Evolutionary conservation across 2,888 invertebrate species (phyloP), one percentile per base, ranked within the genome.

Genomic region (Acanthosepion esculentum): DNA sequence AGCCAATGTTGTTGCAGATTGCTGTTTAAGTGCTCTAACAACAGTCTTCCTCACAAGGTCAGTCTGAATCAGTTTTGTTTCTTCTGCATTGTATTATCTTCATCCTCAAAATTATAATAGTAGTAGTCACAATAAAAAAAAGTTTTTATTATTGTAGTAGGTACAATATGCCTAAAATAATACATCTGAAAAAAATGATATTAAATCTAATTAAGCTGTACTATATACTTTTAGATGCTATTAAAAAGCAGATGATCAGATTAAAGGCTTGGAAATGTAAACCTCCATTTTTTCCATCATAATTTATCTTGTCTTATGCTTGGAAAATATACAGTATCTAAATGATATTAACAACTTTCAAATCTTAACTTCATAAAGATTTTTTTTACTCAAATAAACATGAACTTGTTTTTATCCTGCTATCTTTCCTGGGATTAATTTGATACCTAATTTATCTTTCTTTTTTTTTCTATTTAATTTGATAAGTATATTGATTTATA

Each of bases 11-110:
- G 99, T 99, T 91, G 99, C 99, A 2, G 99, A 99, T 97, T 99
- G 99, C 5, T 99, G 99, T 97, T 99, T 99, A 97, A 98, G 99
- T 97, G 99, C 99, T 10, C 98, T 99, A 94, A 99, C 99, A 10
- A 98, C 99, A 15, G 99, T 99, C 96, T 99, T 99, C 98, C 99
- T 99, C 97, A 99, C 99, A 94, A 98, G 99, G 99, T 99, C 33
- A 78, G 78, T 78, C 15, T n/a, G 10, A 3, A 78, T 78, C 0
- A 6, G 23, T 4, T 59, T 20, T 59, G 6, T 78, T n/a, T 15
- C 15, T n/a, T 78, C 78, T 78, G 29, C n/a, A 78, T 78, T 78
- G 18, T 8, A n/a, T 3, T n/a, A 15, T 78, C 26, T 78, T 29
- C 78, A 78, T 78, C 29, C 78, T 78, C 55, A 55, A 55, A 55